These are phyloP conservation scores for Oncorhynchus nerka DNA, from an alignment of 2,113 vertebrate species.

Conservation along the genomic window DNA sequence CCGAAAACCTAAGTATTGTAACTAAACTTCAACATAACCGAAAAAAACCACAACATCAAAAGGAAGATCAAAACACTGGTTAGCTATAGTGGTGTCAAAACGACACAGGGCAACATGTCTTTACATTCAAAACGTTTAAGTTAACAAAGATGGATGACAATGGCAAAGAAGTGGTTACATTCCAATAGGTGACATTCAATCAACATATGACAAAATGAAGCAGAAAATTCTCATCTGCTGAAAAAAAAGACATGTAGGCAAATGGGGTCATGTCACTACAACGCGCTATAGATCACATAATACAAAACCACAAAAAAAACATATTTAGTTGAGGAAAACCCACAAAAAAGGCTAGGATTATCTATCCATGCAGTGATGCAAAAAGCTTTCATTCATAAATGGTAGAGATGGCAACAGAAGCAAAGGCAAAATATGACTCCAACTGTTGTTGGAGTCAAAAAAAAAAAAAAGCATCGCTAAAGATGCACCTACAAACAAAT, in stretches of 20 bases:
- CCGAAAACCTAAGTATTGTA: neutral
- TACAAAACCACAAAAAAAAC: neutral
- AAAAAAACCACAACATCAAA: no score
- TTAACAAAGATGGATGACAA: constrained; percentile 22
- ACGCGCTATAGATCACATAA: constrained; percentile 17
- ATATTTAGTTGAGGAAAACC: neutral
- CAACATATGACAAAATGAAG: constrained; percentile 35
- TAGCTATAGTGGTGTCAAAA: constrained; percentile 31
- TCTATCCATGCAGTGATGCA: constrained; percentile 26
- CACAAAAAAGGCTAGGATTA: neutral
- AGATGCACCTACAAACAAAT: no score
- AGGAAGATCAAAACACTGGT: constrained; percentile 23
- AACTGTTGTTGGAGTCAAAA: no score
- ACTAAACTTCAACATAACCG: no score
- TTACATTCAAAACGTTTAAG: constrained; percentile 14
- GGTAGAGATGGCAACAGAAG: constrained; percentile 49
- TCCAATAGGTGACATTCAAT: constrained; percentile 41
- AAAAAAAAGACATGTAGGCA: constrained; percentile 9
- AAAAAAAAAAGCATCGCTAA: neutral
- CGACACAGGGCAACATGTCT: neutral
- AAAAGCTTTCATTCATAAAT: constrained; percentile 26
- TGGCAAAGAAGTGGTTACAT: constrained; percentile 43
- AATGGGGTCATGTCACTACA: constrained; percentile 28
- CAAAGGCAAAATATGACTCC: constrained; percentile 45
- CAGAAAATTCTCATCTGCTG: constrained; percentile 39